A percentile compares a stretch with the other conserved stretches of the same genome.
Evolutionary conservation across 2,113 vertebrate genomes (phyloP).

Genomic region (Xenopus borealis): DNA sequence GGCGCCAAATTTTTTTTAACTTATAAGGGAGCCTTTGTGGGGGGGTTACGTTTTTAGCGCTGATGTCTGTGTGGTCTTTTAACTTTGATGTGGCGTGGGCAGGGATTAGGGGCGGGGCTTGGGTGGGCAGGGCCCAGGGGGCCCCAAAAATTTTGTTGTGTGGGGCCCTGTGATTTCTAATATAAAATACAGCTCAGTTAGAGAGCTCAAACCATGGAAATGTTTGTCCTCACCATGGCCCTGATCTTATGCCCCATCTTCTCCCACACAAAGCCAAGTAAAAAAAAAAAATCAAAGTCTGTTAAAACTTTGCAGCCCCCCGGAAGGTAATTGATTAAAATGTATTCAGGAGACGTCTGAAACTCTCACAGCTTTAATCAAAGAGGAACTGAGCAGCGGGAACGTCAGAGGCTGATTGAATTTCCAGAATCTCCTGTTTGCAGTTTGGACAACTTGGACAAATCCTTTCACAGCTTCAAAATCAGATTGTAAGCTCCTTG

Average conservation of each 20-base stretch:
- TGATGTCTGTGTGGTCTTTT: too few relatives aligned
- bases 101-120: too few relatives aligned
- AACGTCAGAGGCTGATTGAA: conserved; percentile 8
- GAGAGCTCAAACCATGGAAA: neutral
- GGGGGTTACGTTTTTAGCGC: too few relatives aligned
- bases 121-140: too few relatives aligned
- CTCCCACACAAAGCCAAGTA: conserved; percentile 28
- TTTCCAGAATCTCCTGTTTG: neutral
- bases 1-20: too few relatives aligned
- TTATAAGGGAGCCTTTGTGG: too few relatives aligned
- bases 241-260: conserved; percentile 25
- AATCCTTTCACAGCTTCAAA: neutral
- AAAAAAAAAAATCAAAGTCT: conserved; percentile 22
- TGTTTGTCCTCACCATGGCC: conserved; percentile 5
- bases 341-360: conserved; percentile 33
- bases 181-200: neutral
- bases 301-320: conserved; percentile 13
- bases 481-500: conserved; percentile 11
- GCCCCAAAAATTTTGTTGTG: too few relatives aligned
- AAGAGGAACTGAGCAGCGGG: conserved; percentile 13
- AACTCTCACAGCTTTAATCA: conserved; percentile 30
- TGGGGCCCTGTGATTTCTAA: too few relatives aligned
- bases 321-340: conserved; percentile 40
- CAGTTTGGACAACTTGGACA: neutral
- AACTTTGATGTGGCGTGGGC: too few relatives aligned